Evolutionary conservation across 2,113 vertebrate genomes (phyloP), one percentile per base, ranked within the genome.

Genomic region (Nycticorax nycticorax): DNA sequence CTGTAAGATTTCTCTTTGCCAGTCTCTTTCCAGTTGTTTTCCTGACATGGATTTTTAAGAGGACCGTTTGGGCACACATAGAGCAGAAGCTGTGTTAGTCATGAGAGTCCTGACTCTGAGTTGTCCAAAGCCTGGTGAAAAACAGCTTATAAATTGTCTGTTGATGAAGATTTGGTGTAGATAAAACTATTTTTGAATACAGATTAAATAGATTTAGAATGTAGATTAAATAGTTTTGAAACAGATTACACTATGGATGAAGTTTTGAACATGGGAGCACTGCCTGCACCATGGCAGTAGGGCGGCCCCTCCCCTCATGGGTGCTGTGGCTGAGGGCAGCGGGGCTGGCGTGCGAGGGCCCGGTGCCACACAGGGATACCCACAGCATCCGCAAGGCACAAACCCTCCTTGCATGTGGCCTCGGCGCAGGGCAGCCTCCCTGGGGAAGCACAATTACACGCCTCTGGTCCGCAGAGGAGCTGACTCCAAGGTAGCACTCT

Each of bases 261-360:
- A 14, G 10, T 37, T 52, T 26, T 48, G 28, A 32, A 13, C 19
- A 8, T 4, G 12, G 55, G 53, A 20, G 60, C 10, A 23, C 41
- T 88, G 20, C 48, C 48, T 21, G 15, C 48, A 7, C 47, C 3
- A 0, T 33, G 59, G 63, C 37, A 59, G 37, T 5, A 12, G 48
- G 11, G 7, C 5, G 11, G 7, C 5, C n/a, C 9, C 1, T 33
- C 35, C 10, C 0, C 33, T 23, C 1, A 0, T 6, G 37, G 53
- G 53, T 1, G 5, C 11, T 5, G 56, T 16, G 19, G 23, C 20
- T 33, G 35, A 15, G 41, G 14, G 17, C 9, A 12, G 47, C 4
- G 43, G 33, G 5, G 53, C 17, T 16, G 47, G 24, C 4, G 37
- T 12, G 3, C 9, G 53, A 17, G 18, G 13, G 6, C 28, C 1